Evolutionary conservation across 2,113 vertebrate species (phyloP), one percentile per base, ranked within the genome.

Genomic region (Rhinopomastus cyanomelas): DNA sequence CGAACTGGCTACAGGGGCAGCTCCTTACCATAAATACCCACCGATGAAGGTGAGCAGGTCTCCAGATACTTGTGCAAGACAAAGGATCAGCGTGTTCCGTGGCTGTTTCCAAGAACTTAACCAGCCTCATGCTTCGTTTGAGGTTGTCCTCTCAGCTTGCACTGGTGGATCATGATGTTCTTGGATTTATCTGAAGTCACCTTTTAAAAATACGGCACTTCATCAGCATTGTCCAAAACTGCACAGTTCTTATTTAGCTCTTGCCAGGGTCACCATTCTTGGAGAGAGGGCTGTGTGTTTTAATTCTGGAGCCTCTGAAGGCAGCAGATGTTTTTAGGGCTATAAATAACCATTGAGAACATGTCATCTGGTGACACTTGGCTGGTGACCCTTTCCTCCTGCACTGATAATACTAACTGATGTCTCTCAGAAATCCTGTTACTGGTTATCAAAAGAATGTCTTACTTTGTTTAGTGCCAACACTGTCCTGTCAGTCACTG

Each of bases 11-110:
- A 99, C 99, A 0, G 99, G 99, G 55, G 98, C 99, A 16, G 99
- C 99, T 79, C 99, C 99, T 39, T 99, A 99, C 91, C 99, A 99
- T 95, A 99, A 99, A 96, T 99, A 99, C 65, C 99, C 99, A 1
- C 99, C 99, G 0, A 99, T 99, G 99, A 99, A 99, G 98, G 99
- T 99, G 64, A 97, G 95, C 75, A 78, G 5, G 21, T 80, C 48
- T 87, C 21, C 73, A 57, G 62, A n/a, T 57, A 56, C 11, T 61
- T 74, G 32, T 68, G 53, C 20, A 48, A 39, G 52, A 71, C 48
- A 60, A 81, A 65, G 25, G 79, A 60, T 71, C 80, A 57, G 11
- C 17, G 39, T 88, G 69, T 92, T 72, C 68, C 61, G 1, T 49
- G 76, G 15, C 3, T 27, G 56, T 75, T 83, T 30, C 16, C 59